Base-by-base conservation (phyloP, 1,140 invertebrate genomes). In the Ceratina japonica region DNA sequence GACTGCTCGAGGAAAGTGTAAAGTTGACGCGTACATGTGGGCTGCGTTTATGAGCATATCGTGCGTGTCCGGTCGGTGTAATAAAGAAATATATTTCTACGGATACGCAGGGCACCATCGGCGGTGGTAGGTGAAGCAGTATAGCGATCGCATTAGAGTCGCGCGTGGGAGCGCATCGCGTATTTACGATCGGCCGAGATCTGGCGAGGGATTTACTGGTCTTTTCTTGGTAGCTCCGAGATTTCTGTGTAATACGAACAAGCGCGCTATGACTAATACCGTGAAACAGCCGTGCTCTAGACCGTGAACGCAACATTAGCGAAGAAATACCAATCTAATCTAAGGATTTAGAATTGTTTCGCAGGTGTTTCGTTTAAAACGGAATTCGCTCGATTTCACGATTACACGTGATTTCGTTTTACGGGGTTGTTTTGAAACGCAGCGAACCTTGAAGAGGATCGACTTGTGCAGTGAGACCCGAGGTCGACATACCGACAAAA, bases 61-160 rank as follows among this genome's bases (percentile, higher is more conserved):
- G 20, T 52, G 18, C 18, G 63, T n/a, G 66, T 49, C 27, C 16
- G 49, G 27, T 22, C 16, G 49, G 27, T 22, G 18, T 59, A 56
- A 78, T 78, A 78, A 78, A 78, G 75, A 78, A 78, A 78, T 73
- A 44, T 74, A 74, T 74, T 74, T 66, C 52, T 65, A 51, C 37
- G 31, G 61, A 24, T 22, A 79, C 18, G 44, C 27, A 49, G 31
- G 75, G 63, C 75, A 64, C 70, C 27, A 74, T 74, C 70, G 70
- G 62, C 37, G 62, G 62, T 44, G 62, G 54, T 74, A 79, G 70
- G 70, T 74, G 62, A 79, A 79, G 37, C 69, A 62, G 51, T 73
- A 59, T 20, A 65, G 61, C 49, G 49, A 65, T 65, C 76, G 62
- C 76, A 58, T 79, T 79, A 79, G 76, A 79, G 59, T 18, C 49